Conservation (phyloP, 2,797 vertebrate species). For the Crocidura indochinensis region DNA sequence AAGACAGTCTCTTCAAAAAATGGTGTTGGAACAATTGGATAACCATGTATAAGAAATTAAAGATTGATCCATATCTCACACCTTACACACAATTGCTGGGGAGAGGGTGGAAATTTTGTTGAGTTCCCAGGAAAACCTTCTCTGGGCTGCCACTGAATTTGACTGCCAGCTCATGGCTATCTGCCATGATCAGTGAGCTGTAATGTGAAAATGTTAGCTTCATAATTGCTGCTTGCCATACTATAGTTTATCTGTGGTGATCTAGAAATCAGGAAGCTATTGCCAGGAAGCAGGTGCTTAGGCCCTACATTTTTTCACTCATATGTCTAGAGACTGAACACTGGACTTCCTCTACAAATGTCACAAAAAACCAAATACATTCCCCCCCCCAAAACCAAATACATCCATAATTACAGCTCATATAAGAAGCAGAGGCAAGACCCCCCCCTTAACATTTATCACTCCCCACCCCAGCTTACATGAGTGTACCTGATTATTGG, state of each 20-base stretch:
- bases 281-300: slow-evolving; percentile 41
- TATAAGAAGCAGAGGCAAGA: slow-evolving; percentile 28
- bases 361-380: slow-evolving; percentile 39
- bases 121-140: slow-evolving; percentile 76
- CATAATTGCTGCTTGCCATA: slow-evolving; percentile 61
- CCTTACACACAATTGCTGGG: no score
- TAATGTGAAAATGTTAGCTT: slow-evolving; percentile 70
- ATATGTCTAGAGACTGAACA: slow-evolving; percentile 9
- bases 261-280: slow-evolving; percentile 60
- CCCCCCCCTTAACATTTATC: not conserved
- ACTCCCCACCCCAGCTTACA: not conserved
- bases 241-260: slow-evolving; percentile 37
- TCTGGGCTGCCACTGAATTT: slow-evolving; percentile 66
- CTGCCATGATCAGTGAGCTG: slow-evolving; percentile 61
- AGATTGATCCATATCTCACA: no score
- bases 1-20: no score
- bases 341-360: slow-evolving; percentile 39
- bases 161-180: slow-evolving; percentile 64
- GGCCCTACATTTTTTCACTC: slow-evolving; percentile 27
- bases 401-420: slow-evolving; percentile 20
- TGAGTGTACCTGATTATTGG: slow-evolving; percentile 43
- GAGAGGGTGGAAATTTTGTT: not conserved
- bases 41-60: no score
- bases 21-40: no score
- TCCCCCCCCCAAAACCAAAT: slow-evolving; percentile 17